Evolutionary conservation across 2,888 invertebrate genomes (phyloP), one percentile per base, ranked within the genome.

Genomic region (Atethmia centrago): DNA sequence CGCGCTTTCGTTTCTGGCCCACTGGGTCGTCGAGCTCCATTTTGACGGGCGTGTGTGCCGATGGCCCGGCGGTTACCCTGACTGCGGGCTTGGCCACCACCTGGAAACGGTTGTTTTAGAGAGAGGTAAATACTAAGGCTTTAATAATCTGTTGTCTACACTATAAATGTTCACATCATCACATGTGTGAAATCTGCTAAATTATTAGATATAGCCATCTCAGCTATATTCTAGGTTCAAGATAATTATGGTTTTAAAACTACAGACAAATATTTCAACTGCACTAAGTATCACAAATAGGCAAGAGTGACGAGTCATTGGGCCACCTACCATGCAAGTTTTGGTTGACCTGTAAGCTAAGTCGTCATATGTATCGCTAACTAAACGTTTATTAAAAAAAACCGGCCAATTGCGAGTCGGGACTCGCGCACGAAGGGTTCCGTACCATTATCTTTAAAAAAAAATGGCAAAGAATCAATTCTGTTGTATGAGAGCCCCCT

Each of bases 1-100:
- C 98, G 0, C 97, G 92, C 88, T 98, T 98, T 28, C 98, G 94
- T 88, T 98, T 98, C 40, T 97, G 92, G 0, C 93, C 86, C 0
- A 90, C 89, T 7, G 91, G 92, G 47, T 96, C 97, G 62, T 97
- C 97, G 0, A 97, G 89, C 80, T 97, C 97, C 97, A 97, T 97
- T 87, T 97, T 97, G 19, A 97, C 94, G 14, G 96, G 94, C 0
- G 93, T 79, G 74, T 93, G 94, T 16, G 94, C 74, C 12, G 92
- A 93, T 3, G 95, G 94, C 0, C 94, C 93, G 0, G 94, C 92
- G 1, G 95, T 94, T 62, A 95, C 95, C 5, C 95, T 88, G 14
- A 96, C 96, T 19, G 96, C 95, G 2, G 96, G 96, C 72, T 96
- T 96, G 0, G 94, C 94, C 16, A 95, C 94, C 69, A 95, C 94